Evolutionary conservation across 2,113 vertebrate genomes (phyloP).

Genomic region (Amphiprion percula): DNA sequence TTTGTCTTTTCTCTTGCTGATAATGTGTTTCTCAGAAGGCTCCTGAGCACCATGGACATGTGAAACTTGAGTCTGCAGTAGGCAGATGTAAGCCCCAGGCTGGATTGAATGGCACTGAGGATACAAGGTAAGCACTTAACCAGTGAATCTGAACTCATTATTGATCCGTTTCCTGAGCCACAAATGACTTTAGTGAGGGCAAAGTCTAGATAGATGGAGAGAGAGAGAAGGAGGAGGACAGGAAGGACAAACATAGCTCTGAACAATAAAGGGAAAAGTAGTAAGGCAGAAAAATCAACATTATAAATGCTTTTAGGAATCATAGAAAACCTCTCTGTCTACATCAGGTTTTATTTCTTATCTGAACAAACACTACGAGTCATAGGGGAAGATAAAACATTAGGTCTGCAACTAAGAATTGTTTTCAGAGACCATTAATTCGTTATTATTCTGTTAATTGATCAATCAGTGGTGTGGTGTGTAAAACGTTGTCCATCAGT

Average conservation of each 20-base stretch:
- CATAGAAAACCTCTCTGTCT: not conserved
- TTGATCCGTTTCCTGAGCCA: conserved; percentile 73
- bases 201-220: conserved; percentile 42
- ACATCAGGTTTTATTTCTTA: too few species aligned
- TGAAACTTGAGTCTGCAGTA: conserved; percentile 70
- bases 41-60: conserved; percentile 55
- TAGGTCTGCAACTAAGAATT: too few species aligned
- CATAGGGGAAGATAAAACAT: too few species aligned
- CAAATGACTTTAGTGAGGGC: conserved; percentile 64
- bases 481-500: too few species aligned
- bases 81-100: conserved; percentile 69
- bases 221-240: not conserved
- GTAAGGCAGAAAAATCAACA: too few species aligned
- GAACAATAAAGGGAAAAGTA: conserved; percentile 9
- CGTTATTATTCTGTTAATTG: too few species aligned
- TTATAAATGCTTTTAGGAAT: not conserved
- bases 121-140: conserved; percentile 83
- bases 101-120: conserved; percentile 83
- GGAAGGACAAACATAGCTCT: not conserved
- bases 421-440: too few species aligned
- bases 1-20: not conserved
- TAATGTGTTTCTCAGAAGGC: conserved; percentile 44
- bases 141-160: conserved; percentile 79
- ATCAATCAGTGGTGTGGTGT: too few species aligned
- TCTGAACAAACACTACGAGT: too few species aligned